Base-by-base conservation (phyloP, 2,888 invertebrate genomes). In the Andrena camellia region DNA sequence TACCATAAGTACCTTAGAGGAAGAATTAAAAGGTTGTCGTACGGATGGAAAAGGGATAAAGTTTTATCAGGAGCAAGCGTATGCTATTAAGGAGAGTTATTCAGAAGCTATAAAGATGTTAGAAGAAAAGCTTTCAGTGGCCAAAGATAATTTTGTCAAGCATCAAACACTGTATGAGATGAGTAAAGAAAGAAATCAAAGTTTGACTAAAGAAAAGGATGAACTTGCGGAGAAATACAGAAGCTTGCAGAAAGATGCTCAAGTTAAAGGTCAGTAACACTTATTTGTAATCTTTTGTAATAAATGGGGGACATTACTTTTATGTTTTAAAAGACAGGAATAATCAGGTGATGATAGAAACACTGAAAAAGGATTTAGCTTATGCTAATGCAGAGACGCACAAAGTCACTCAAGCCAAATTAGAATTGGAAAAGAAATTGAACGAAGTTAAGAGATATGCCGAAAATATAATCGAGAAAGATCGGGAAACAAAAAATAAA, bases 1-100 rank as follows among this genome's bases (percentile, higher is more conserved):
- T 90, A 96, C 96, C 0, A 96, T 97, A 66, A 95, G 96, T 52
- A 95, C 95, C 67, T 94, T 97, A 77, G 97, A 97, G 91, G 95
- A 95, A 26, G 97, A 97, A 93, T 92, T 97, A 2, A 95, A 95
- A 92, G 94, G 95, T 31, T 96, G 80, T 23, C 86, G 89, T 1
- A 78, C 79, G 4, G 87, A 92, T 35, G 89, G 80, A 0, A 88
- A 78, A 78, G 86, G 85, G 13, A 76, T 75, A 33, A 90, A 89
- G 42, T 86, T 89, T 72, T 91, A 92, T 68, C 91, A 94, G 35
- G 90, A 93, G 2, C 91, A 92, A 78, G 77, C 92, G 2, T 88
- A 88, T 33, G 84, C 72, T 42, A 90, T 95, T 0, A 95, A 94
- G 88, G 93, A 94, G 74, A 94, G 94, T 85, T 94, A 95, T 91